Evolutionary conservation across 2,888 invertebrate species (phyloP), one percentile per base, ranked within the genome.

Genomic region (Petrophora chlorosata): DNA sequence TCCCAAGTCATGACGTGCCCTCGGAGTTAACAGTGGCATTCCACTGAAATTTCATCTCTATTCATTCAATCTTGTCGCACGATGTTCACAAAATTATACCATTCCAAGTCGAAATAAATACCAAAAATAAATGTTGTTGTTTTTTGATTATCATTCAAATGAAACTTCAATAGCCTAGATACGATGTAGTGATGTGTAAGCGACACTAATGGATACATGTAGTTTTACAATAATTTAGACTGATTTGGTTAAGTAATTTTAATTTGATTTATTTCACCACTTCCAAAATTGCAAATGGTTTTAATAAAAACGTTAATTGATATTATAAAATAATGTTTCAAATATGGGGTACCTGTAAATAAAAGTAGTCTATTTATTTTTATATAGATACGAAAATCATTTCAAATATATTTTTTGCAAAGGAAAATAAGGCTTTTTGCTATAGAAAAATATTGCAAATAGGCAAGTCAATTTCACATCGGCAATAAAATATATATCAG

Each of bases 211-310:
- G 12, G 19, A 28, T 33, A 38, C 25, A 15, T 36, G 13, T 46
- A 38, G 38, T 39, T 45, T 52, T 47, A 63, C 68, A 70, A 65
- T 70, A 68, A 69, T 70, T 73, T 76, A 69, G 83, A 83, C 83
- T 83, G 83, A 85, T 82, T 84, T 82, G 75, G 64, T 82, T 82
- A 81, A 81, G 82, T 79, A 70, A 32, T 46, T 46, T 58, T 51
- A 53, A 53, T 53, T 51, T 51, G 39, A 33, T 44, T 38, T 36
- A 32, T 36, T 33, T 17, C 12, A 32, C 14, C 25, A 38, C 29
- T 44, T 25, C 30, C 19, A n/a, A 36, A 12, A 29, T 39, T 19
- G 8, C 7, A 15, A 39, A 30, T 39, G 9, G n/a, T 16, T 19
- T 16, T 30, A 1, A 23, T n/a, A 40, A 28, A 23, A 17, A 17